Percentiles rank a stretch among this genome's conserved stretches.
Conservation (phyloP, 2,797 vertebrate genomes). For the Carapus acus region DNA sequence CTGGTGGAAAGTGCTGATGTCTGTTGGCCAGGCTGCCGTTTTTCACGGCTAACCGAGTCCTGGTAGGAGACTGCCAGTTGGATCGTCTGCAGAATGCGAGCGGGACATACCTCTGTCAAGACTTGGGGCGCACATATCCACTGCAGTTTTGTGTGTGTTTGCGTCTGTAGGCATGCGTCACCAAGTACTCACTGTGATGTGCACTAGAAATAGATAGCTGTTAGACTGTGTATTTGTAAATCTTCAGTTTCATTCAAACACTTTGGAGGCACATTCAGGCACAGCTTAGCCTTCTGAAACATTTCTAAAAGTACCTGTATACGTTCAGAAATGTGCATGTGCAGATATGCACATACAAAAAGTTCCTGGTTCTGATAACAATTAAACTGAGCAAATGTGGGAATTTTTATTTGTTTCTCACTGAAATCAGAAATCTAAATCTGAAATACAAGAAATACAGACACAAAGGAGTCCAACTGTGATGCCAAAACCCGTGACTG, state of each 20-base stretch:
- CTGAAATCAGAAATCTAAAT: too few relatives aligned
- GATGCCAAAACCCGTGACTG: too few relatives aligned
- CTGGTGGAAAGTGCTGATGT: slow-evolving; percentile 67
- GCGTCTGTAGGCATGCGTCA: slow-evolving; percentile 7
- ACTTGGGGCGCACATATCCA: slow-evolving; percentile 1
- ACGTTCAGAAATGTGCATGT: too few relatives aligned
- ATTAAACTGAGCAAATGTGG: too few relatives aligned
- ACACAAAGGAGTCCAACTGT: too few relatives aligned
- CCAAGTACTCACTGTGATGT: slow-evolving; percentile 7
- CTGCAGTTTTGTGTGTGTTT: slow-evolving; percentile 12
- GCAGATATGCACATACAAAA: too few relatives aligned
- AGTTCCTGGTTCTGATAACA: too few relatives aligned
- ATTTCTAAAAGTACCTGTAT: too few relatives aligned
- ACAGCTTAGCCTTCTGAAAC: too few relatives aligned
- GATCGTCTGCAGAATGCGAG: slow-evolving; percentile 24
- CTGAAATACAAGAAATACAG: too few relatives aligned
- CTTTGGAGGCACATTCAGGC: too few relatives aligned
- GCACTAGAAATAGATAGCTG: slow-evolving; percentile 30
- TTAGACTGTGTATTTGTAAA: slow-evolving; percentile 17
- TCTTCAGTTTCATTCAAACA: background rate
- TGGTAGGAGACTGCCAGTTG: slow-evolving; percentile 52
- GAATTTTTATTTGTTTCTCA: too few relatives aligned
- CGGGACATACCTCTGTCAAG: slow-evolving; percentile 14
- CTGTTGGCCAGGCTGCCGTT: slow-evolving; percentile 50
- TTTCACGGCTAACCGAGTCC: slow-evolving; percentile 60